Evolutionary conservation across 2,888 invertebrate species (phyloP).

Genomic region (Ornithoptera priamus): DNA sequence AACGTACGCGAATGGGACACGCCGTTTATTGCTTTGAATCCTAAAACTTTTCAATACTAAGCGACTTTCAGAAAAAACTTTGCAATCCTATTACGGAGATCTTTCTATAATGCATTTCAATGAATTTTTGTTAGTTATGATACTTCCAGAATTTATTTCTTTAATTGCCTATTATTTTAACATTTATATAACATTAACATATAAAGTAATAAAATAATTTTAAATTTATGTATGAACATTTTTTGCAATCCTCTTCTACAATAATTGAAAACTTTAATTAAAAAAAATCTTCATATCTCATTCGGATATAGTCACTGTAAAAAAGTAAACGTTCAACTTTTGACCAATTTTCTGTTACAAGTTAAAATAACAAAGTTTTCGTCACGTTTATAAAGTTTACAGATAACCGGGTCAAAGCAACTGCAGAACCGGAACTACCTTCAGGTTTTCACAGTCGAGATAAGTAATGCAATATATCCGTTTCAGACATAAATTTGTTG

Average conservation of each 20-base stretch:
- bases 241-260: no score
- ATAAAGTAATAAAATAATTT: no score
- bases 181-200: no score
- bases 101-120: no score
- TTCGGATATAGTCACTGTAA: no score
- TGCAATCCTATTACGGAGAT: no score
- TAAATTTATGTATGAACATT: no score
- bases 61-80: background rate
- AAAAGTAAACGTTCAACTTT: background rate
- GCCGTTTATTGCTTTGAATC: constrained; percentile 18
- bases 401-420: constrained; percentile 18
- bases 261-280: no score
- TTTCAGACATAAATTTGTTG: background rate
- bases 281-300: no score
- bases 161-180: no score
- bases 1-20: constrained; percentile 1
- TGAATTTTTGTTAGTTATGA: no score
- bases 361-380: constrained; percentile 1
- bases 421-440: constrained; percentile 1
- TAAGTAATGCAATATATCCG: constrained; percentile 5
- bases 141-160: no score
- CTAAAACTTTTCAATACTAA: constrained; percentile 10
- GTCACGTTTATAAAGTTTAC: constrained; percentile 10
- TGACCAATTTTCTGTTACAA: constrained; percentile 10
- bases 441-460: background rate